phyloP scores from a whole-genome alignment of 92 coral and sea anemone species.

The Porites cylindrica region DNA sequence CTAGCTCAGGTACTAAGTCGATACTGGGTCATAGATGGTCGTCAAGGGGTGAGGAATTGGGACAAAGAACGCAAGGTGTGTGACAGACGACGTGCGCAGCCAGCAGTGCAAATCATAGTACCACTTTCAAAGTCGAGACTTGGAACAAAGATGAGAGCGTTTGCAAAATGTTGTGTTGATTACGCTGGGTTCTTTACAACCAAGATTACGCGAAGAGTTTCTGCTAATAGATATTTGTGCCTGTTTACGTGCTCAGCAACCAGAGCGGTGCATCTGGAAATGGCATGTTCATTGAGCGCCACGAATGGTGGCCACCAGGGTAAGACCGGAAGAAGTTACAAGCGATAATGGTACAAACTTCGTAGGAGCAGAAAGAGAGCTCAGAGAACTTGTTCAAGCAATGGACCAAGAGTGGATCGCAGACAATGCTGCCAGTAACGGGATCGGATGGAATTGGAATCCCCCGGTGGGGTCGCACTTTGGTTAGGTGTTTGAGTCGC shows the following conservation, averaged over 20 bases:
- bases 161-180: constrained; percentile 35
- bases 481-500: no score
- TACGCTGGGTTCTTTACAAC: constrained; percentile 42
- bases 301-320: constrained; percentile 24
- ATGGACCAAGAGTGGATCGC: constrained; percentile 12
- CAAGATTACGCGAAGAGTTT: constrained; percentile 31
- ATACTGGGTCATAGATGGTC: constrained; percentile 26
- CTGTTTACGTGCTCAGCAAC: constrained; percentile 39
- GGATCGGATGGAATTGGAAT: constrained; percentile 44
- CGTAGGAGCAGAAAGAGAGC: not conserved
- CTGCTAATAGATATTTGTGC: constrained; percentile 33
- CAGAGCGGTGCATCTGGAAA: constrained; percentile 39
- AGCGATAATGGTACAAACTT: not conserved
- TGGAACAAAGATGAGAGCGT: constrained; percentile 47
- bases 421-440: constrained; percentile 16
- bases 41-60: constrained; percentile 30
- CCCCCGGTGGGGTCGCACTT: no score
- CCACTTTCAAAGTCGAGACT: constrained; percentile 29
- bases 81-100: not conserved
- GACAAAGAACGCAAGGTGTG: constrained; percentile 18
- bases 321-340: constrained; percentile 21
- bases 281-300: constrained; percentile 19
- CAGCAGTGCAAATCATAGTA: constrained; percentile 33
- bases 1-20: constrained; percentile 31
- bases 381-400: constrained; percentile 21